Evolutionary conservation across 2,888 invertebrate genomes (phyloP).

Genomic region (Bellardia bayeri): DNA sequence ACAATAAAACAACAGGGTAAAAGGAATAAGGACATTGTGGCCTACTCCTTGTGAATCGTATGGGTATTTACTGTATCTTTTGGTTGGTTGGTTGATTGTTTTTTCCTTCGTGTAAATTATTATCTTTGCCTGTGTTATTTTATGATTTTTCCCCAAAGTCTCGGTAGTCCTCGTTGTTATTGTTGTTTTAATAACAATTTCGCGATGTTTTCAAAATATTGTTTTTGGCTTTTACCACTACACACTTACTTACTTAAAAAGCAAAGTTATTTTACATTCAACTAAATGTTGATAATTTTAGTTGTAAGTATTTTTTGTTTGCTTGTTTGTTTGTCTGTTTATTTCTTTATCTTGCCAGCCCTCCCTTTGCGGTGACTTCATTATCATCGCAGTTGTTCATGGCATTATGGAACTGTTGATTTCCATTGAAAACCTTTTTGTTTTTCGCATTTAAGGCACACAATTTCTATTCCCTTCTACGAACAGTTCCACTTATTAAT

Average conservation of each 20-base stretch:
- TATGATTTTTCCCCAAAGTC: constrained; percentile 31
- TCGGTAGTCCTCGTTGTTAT: constrained; percentile 16
- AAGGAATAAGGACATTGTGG: constrained; percentile 14
- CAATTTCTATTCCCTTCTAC: neutral
- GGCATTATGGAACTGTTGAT: constrained; percentile 48
- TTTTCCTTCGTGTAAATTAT: constrained; percentile 58
- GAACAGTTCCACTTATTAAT: neutral
- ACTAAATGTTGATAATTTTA: constrained; percentile 31
- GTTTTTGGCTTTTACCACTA: constrained; percentile 46
- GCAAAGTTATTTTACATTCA: constrained; percentile 1
- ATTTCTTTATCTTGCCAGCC: constrained; percentile 25
- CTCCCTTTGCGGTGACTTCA: constrained; percentile 48
- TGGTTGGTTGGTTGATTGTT: constrained; percentile 6
- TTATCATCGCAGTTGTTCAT: constrained; percentile 59
- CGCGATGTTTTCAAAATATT: constrained; percentile 69
- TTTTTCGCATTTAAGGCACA: constrained; percentile 19
- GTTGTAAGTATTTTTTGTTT: neutral
- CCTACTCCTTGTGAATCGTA: constrained; percentile 34
- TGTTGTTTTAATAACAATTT: constrained; percentile 62
- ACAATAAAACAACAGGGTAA: constrained; percentile 24
- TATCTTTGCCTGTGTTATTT: constrained; percentile 54
- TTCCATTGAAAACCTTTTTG: constrained; percentile 40
- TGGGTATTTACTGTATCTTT: constrained; percentile 43
- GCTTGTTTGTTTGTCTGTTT: constrained; percentile 14
- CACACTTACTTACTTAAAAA: neutral